Base-by-base conservation (phyloP, 2,888 invertebrate species). In the Dioctria rufipes region DNA sequence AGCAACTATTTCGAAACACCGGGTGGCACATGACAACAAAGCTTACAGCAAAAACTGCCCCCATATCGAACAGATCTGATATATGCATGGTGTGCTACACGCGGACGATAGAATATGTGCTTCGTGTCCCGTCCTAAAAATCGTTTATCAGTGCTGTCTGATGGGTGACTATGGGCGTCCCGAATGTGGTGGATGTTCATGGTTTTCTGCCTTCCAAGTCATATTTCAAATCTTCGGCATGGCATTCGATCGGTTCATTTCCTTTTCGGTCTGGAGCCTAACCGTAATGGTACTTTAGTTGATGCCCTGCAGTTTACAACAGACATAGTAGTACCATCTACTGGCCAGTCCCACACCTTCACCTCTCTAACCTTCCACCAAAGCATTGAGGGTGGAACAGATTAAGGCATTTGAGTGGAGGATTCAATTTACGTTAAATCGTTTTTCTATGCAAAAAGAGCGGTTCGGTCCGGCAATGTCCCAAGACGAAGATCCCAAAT, bases 341-440 rank as follows among this genome's bases (percentile, higher is more conserved):
- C 46, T 77, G 61, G 43, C 63, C 61, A n/a, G 25, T 25, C 25
- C 25, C 25, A 25, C 25, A 25, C 25, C 25, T 25, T 2, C 25
- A 1, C 25, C 25, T 2, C 25, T 25, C 25, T 2, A 25, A 0
- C 25, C 25, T 1, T 46, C 25, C 61, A 46, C 63, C 77, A 77
- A 25, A 61, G 49, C 49, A 80, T 3, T 63, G 54, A 60, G 79
- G 71, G 73, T 75, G 66, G 60, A 81, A 13, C 79, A 77, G 81
- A 81, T 80, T 75, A 80, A 80, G 80, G 81, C 71, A 78, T 81
- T 78, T 43, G 40, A 46, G 40, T 58, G 46, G 78, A 80, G 78
- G 78, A 82, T 82, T 82, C 82, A 82, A 82, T 82, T 82, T 82
- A 82, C 80, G 73, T 82, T 80, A 82, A 82, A 82, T 82, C 82